Base-by-base conservation (phyloP, 2,797 vertebrate genomes). In the Toxotes lorentzi region DNA sequence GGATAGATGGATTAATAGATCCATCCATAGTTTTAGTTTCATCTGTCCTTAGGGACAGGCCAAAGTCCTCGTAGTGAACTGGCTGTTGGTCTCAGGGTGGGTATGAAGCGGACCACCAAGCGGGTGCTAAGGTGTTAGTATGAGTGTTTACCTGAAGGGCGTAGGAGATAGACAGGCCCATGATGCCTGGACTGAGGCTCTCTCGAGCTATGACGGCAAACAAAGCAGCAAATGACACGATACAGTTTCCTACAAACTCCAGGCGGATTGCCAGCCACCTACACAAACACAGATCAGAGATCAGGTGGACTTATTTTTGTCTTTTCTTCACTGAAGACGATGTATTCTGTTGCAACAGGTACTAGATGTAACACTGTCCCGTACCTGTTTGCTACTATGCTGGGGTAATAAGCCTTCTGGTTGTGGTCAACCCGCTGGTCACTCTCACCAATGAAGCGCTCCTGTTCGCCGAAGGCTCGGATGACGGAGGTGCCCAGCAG, bases 331-430 rank as follows among this genome's bases (percentile, higher is more conserved):
- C 17, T 12, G 35, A 21, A 43, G 32, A 57, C 13, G 21, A 17
- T 2, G 13, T n/a, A 7, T 19, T 7, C 27, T 59, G 38, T 7
- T 14, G 32, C 14, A 38, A 13, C 50, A 51, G 54, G 23, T 34
- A 23, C 14, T 24, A 74, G 19, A 1, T 1, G 0, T 2, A 23
- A 16, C 5, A 16, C 21, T 5, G 7, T 5, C 23, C 14, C 51
- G 41, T 65, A 99, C 98, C 98, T 96, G 95, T 98, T 99, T 38
- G 98, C 97, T 23, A 98, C 96, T 5, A 99, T 98, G 93, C 98
- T 94, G 27, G 98, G 97, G 77, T 95, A 99, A 78, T 99, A 99
- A 45, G 97, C 97, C 86, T 96, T 97, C 94, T 99, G 98, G 85
- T 99, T 99, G 88, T 97, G 95, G 66, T 99, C 98, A 79, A 99